Base-by-base conservation (phyloP, 1,140 invertebrate species). In the Atopsyche davidsoni region DNA sequence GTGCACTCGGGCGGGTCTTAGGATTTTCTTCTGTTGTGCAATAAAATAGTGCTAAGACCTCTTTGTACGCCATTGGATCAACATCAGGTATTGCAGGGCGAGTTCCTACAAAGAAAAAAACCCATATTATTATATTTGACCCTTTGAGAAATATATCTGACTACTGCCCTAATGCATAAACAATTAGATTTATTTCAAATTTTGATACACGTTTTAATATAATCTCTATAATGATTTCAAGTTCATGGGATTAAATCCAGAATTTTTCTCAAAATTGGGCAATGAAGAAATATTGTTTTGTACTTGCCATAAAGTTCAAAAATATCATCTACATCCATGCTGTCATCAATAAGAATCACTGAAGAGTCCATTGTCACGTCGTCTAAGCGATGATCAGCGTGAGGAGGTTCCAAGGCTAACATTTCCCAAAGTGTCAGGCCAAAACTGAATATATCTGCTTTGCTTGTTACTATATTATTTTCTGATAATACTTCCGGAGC, bases 371-470 rank as follows among this genome's bases (percentile, higher is more conserved):
- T 54, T 16, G 52, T 51, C 36, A 61, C 59, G 18, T 70, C 65
- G n/a, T 44, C 48, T 22, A 7, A n/a, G 39, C 23, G 13, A 10
- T 43, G 7, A 11, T 22, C 31, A 16, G 43, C 40, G 64, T 86
- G 82, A n/a, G 87, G 83, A 6, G 79, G 66, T 41, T 74, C 69
- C 7, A 90, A 65, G 0, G 87, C 73, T 61, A 91, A 70, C 78
- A 89, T 91, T 75, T 91, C 89, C 79, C 84, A 90, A 10, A 91
- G 59, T 1, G 83, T 77, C 13, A 91, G 68, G 4, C 87, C 88
- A 59, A 82, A 85, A 11, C 87, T 72, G 71, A 87, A 92, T 14
- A 92, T 83, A 62, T 92, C 89, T 1, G 83, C 79, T 68, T 86
- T 86, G 52, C 69, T 73, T 10, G 83, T 81, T 41, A 89, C 77